These are phyloP conservation scores for Parauchenoglanis ngamensis DNA, from an alignment of 2,797 vertebrate genomes.

Conservation along the genomic window DNA sequence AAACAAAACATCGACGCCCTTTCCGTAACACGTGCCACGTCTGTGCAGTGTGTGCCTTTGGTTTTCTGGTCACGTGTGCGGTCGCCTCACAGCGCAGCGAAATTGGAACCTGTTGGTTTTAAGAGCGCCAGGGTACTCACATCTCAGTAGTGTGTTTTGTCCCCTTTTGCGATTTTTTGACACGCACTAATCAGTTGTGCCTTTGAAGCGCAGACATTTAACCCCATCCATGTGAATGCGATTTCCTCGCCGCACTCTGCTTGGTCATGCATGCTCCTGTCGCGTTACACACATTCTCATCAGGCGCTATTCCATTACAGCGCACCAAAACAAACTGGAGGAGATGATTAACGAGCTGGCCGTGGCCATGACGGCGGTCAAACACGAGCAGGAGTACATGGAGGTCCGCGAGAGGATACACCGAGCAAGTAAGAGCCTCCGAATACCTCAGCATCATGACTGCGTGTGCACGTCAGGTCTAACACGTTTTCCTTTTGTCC, in stretches of 20 bases:
- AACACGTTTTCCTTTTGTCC: background rate
- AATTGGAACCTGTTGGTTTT: background rate
- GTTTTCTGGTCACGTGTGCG: background rate
- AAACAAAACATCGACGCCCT: background rate
- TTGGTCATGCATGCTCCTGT: slow-evolving; percentile 8
- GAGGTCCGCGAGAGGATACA: slow-evolving; percentile 99
- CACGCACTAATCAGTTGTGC: background rate
- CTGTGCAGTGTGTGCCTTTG: slow-evolving; percentile 15
- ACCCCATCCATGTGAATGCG: background rate
- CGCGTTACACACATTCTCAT: slow-evolving; percentile 5
- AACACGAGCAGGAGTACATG: slow-evolving; percentile 99
- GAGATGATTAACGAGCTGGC: slow-evolving; percentile 99
- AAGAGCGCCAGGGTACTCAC: background rate
- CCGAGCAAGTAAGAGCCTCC: slow-evolving; percentile 85
- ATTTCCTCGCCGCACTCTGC: slow-evolving; percentile 15
- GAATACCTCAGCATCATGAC: background rate
- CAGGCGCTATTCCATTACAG: slow-evolving; percentile 65
- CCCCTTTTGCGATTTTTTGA: background rate
- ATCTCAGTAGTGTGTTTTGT: background rate
- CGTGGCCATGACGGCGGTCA: slow-evolving; percentile 97
- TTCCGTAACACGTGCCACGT: background rate
- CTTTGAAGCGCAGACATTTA: background rate
- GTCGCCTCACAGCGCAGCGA: background rate
- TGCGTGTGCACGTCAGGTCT: background rate
- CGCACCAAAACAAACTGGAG: slow-evolving; percentile 98